Evolutionary conservation across 2,888 invertebrate genomes (phyloP), one percentile per base, ranked within the genome.

Genomic region (Cheilosia grossa): DNA sequence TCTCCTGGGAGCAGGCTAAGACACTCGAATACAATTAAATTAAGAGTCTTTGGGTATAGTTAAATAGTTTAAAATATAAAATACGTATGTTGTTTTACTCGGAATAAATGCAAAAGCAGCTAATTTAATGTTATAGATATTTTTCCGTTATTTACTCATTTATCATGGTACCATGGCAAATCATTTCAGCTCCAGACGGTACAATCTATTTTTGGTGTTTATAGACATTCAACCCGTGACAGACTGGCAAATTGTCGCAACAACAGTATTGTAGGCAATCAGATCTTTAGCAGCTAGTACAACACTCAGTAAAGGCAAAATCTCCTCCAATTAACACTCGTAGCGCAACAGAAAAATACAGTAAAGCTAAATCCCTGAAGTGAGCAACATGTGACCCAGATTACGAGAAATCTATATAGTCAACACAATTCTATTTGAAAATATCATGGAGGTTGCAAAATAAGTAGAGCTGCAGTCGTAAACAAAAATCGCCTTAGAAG

Each of bases 1-100:
- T 99, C 93, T 95, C 97, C 67, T 99, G 99, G 99, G 99, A 99
- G 93, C 94, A 95, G 92, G 97, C 98, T 88, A 99, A 99, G 88
- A 88, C 88, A 75, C 89, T 91, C 89, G 88, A 89, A 72, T 89
- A 87, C 87, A 90, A 90, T 88, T 90, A 89, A 91, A 89, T 7
- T 47, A n/a, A 47, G 15, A 21, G 15, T 27, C 6, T 66, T 49
- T 33, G 6, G n/a, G 30, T 10, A 13, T 70, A 9, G 10, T 33
- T 53, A 44, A 53, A 44, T 70, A 74, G 27, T 49, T 64, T 72
- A 53, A 58, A 49, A 47, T 61, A 33, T 59, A 67, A 67, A 59
- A 66, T 54, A 66, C 37, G 33, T 54, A 66, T 47, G 33, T n/a
- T 17, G 7, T 56, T 30, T 30, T 33, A 33, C 30, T 17, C 56